These are phyloP conservation scores for Operophtera brumata DNA, from an alignment of 2,888 invertebrate species.

Conservation along the genomic window DNA sequence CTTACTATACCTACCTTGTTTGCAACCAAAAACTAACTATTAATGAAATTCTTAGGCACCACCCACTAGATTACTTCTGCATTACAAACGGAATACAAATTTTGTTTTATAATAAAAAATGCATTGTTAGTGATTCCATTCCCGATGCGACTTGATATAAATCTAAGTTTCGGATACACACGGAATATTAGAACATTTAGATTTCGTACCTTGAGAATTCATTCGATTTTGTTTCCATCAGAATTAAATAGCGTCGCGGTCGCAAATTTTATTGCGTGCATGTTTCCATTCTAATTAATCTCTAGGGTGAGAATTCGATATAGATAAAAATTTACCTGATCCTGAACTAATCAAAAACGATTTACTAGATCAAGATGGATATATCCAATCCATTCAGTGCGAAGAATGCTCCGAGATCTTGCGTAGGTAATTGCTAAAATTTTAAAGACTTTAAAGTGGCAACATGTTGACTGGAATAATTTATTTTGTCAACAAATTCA, in stretches of 20 bases:
- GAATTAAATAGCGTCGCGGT: conserved; percentile 47
- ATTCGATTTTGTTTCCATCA: background rate
- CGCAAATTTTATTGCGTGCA: conserved; percentile 47
- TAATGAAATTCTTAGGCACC: conserved; percentile 67
- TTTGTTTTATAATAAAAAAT: conserved; percentile 55
- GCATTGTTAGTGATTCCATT: conserved; percentile 67
- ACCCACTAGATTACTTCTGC: conserved; percentile 71
- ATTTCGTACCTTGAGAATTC: conserved; percentile 1
- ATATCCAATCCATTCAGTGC: conserved; percentile 22
- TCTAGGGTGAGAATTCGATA: conserved; percentile 40
- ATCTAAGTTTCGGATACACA: conserved; percentile 46
- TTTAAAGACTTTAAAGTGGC: conserved; percentile 22
- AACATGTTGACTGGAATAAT: conserved; percentile 26
- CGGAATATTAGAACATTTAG: conserved; percentile 38
- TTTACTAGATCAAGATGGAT: conserved; percentile 22
- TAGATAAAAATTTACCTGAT: conserved; percentile 28
- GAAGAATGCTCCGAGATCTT: conserved; percentile 25
- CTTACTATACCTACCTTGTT: conserved; percentile 4
- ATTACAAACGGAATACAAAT: conserved; percentile 70
- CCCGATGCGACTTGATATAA: conserved; percentile 57
- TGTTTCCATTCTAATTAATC: conserved; percentile 35
- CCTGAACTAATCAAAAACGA: conserved; percentile 34
- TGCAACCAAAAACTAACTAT: conserved; percentile 39
- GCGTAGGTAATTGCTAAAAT: conserved; percentile 31
- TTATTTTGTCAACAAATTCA: conserved; percentile 27